Evolutionary conservation across 2,888 invertebrate genomes (phyloP).

Genomic region (Bombylius major): DNA sequence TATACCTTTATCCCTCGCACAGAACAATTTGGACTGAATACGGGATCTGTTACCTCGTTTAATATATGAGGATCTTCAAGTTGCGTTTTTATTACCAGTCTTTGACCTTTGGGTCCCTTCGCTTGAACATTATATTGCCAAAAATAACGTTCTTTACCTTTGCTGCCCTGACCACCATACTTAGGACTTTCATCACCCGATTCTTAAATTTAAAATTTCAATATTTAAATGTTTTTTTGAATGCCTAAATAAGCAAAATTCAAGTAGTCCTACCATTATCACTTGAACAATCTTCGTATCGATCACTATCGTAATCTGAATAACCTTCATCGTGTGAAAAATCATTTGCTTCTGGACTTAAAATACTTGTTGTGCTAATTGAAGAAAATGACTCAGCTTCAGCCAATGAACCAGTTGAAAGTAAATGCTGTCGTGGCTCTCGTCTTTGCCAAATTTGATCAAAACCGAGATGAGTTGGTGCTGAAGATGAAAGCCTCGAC

Average conservation of each 20-base stretch:
- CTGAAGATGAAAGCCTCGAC: slow-evolving; percentile 71
- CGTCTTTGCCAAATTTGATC: slow-evolving; percentile 79
- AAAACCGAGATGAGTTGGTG: slow-evolving; percentile 70
- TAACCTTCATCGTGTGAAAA: slow-evolving; percentile 77
- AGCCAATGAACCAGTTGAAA: slow-evolving; percentile 72
- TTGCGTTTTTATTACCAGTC: slow-evolving; percentile 70
- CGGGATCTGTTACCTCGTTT: slow-evolving; percentile 86
- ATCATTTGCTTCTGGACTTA: slow-evolving; percentile 68
- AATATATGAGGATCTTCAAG: slow-evolving; percentile 85
- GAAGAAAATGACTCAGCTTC: slow-evolving; percentile 79
- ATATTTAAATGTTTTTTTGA: too few species aligned
- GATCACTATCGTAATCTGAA: slow-evolving; percentile 71
- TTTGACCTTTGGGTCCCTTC: slow-evolving; percentile 92
- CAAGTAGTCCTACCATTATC: slow-evolving; percentile 48
- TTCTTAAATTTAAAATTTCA: slow-evolving; percentile 33
- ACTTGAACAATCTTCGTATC: slow-evolving; percentile 72
- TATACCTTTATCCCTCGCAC: slow-evolving; percentile 77
- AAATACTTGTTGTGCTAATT: slow-evolving; percentile 64
- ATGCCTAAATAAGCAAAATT: too few species aligned
- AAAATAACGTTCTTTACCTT: slow-evolving; percentile 76
- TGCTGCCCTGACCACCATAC: slow-evolving; percentile 20
- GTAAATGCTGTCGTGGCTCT: slow-evolving; percentile 73
- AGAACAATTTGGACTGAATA: slow-evolving; percentile 86
- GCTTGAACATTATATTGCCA: slow-evolving; percentile 99
- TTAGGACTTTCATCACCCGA: slow-evolving; percentile 43